A percentile compares a stretch with the other conserved stretches of the same genome.
Conservation (phyloP, 2,113 vertebrate genomes). For the Alaudala cheleensis region DNA sequence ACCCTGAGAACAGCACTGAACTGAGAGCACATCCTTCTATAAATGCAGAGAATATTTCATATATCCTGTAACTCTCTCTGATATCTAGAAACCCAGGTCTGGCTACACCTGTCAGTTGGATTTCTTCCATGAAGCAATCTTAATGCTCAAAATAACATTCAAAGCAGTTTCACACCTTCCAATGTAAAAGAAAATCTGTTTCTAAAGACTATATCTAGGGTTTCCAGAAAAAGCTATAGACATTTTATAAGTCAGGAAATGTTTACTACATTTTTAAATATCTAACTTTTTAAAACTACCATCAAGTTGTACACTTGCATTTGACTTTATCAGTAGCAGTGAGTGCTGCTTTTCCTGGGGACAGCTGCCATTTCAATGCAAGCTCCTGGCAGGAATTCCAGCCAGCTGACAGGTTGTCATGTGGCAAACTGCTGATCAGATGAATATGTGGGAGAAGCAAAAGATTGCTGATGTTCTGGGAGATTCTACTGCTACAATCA, state of each 20-base stretch:
- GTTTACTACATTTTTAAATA: not conserved
- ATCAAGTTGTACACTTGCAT: not conserved
- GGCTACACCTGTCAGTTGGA: not conserved
- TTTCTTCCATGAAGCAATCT: not conserved
- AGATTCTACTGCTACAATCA: not conserved
- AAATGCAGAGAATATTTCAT: not conserved
- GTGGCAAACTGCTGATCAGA: conserved; percentile 26
- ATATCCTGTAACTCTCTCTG: not conserved
- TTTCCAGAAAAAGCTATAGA: not conserved
- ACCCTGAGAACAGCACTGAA: not conserved
- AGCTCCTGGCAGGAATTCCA: conserved; percentile 22
- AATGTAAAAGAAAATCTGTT: not conserved
- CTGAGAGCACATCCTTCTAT: not conserved
- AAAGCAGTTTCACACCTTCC: not conserved
- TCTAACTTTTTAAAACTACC: not conserved
- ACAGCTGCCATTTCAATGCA: conserved; percentile 10
- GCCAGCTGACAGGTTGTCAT: conserved; percentile 1
- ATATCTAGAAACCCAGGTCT: not conserved
- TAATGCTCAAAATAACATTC: not conserved
- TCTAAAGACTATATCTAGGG: not conserved
- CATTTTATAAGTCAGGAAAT: not conserved
- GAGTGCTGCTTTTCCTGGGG: not conserved
- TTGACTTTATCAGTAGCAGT: not conserved
- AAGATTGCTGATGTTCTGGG: not conserved
- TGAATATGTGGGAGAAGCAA: conserved; percentile 11